Percentiles rank a stretch among this genome's conserved stretches.
Conservation (phyloP, 2,888 invertebrate species). For the Mantis religiosa region DNA sequence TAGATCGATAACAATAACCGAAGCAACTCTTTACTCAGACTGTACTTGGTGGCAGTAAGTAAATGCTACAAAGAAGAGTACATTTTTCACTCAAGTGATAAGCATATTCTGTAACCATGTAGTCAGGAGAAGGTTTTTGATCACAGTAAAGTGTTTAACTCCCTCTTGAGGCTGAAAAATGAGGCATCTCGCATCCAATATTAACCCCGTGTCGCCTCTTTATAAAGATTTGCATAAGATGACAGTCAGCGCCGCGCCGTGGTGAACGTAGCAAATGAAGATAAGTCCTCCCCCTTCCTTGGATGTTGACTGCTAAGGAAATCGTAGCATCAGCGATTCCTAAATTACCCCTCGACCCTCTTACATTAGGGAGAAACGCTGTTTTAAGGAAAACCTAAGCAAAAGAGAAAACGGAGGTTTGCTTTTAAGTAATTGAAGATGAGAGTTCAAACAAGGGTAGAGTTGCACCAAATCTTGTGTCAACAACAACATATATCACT, state of each 20-base stretch:
- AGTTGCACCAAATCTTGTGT: neutral
- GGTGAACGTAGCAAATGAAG: constrained; percentile 2
- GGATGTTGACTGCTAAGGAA: constrained; percentile 25
- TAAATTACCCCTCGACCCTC: constrained; percentile 19
- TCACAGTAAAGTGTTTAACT: neutral
- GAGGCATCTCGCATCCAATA: neutral
- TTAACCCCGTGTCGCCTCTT: neutral
- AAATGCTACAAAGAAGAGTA: neutral
- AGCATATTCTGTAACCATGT: neutral
- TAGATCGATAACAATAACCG: no score
- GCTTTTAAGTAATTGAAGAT: constrained; percentile 14
- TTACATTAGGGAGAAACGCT: neutral
- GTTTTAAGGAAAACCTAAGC: neutral
- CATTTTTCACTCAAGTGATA: neutral
- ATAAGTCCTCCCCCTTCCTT: neutral
- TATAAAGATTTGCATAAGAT: neutral
- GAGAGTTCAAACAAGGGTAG: constrained; percentile 4
- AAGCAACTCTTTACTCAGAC: no score
- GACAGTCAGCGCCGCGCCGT: neutral
- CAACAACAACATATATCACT: neutral
- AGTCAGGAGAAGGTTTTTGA: neutral
- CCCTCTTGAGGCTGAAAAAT: neutral
- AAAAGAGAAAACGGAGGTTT: neutral
- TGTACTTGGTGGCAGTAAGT: no score
- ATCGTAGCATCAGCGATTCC: constrained; percentile 25